Conservation (phyloP, 2,113 vertebrate genomes). For the Pampusana beccarii region DNA sequence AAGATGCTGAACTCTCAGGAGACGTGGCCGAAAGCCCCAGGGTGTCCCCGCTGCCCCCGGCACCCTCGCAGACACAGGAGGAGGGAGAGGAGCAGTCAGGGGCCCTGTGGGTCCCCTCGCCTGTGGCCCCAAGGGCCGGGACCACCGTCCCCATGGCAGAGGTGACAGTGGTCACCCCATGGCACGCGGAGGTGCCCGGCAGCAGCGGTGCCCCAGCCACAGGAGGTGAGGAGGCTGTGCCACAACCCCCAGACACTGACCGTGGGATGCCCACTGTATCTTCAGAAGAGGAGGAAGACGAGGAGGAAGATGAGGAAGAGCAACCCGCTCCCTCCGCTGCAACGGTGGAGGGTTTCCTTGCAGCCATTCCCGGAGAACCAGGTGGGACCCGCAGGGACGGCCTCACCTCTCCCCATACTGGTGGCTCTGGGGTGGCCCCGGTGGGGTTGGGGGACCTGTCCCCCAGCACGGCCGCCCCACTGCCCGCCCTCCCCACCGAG, state of each 20-base stretch:
- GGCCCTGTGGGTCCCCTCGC: conserved; percentile 8
- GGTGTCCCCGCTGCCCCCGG: neutral
- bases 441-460: neutral
- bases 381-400: conserved; percentile 28
- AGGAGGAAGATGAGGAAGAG: neutral
- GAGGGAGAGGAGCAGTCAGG: conserved; percentile 58
- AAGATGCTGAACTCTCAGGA: conserved; percentile 37
- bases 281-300: neutral
- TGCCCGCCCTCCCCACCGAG: conserved; percentile 69
- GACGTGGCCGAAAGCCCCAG: neutral
- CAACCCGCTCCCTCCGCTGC: neutral
- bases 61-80: neutral
- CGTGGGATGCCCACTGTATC: neutral
- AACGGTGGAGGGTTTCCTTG: conserved; percentile 21
- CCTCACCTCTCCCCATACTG: neutral
- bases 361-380: conserved; percentile 15
- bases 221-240: neutral
- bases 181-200: neutral
- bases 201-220: neutral
- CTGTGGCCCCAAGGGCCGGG: neutral
- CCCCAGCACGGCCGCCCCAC: conserved; percentile 20
- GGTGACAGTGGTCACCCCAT: neutral
- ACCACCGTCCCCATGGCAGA: neutral
- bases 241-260: neutral
- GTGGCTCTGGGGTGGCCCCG: neutral